These are phyloP conservation scores for Mus musculus DNA, from an alignment of 2,113 vertebrate species.

Conservation along the genomic window DNA sequence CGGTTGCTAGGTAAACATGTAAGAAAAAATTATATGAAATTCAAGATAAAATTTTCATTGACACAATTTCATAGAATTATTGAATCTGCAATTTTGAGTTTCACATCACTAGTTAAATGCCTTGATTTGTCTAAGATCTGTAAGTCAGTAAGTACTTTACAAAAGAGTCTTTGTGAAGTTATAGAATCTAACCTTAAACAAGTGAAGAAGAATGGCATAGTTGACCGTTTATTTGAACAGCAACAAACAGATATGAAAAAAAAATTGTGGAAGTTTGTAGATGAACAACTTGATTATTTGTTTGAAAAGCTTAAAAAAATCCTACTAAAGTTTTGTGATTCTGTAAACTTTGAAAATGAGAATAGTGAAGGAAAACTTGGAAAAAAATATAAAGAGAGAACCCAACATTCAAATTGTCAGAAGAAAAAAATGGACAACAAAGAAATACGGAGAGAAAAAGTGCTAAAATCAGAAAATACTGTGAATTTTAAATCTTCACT, in stretches of 20 bases:
- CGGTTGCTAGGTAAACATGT: constrained; percentile 91
- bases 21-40: constrained; percentile 97
- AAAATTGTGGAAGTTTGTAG: constrained; percentile 96
- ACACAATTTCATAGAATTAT: constrained; percentile 94
- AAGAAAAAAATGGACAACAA: constrained; percentile 78
- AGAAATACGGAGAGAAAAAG: constrained; percentile 76
- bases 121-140: constrained; percentile 92
- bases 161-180: constrained; percentile 90
- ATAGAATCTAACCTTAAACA: constrained; percentile 92
- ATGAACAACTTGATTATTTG: constrained; percentile 94
- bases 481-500: constrained; percentile 69
- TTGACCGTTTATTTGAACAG: constrained; percentile 96
- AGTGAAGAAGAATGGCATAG: constrained; percentile 93
- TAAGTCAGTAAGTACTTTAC: constrained; percentile 86
- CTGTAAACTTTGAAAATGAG: constrained; percentile 76
- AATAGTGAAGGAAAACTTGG: constrained; percentile 79
- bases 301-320: constrained; percentile 91
- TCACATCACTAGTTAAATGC: constrained; percentile 92
- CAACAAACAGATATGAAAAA: constrained; percentile 94
- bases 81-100: constrained; percentile 93
- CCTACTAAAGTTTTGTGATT: constrained; percentile 88
- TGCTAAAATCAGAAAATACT: constrained; percentile 80
- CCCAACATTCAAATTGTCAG: constrained; percentile 71
- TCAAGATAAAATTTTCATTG: constrained; percentile 94
- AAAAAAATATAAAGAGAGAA: constrained; percentile 64